Percentiles rank a stretch among this genome's conserved stretches.
Conservation (phyloP, 2,797 vertebrate species). For the Clarias laeviceps region DNA sequence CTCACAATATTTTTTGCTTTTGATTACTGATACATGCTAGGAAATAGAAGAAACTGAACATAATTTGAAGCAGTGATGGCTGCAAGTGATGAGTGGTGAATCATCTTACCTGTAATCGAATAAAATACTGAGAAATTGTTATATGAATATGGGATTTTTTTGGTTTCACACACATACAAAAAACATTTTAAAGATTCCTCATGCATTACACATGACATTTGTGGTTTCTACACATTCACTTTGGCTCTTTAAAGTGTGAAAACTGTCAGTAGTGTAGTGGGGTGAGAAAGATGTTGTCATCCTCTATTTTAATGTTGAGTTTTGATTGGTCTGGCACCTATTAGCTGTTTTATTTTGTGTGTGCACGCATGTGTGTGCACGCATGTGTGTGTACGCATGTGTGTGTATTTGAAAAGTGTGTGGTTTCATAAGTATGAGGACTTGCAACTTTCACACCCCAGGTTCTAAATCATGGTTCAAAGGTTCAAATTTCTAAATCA, state of each 20-base stretch:
- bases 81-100: background rate
- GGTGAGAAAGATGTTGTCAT: constrained; percentile 14
- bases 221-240: constrained; percentile 2
- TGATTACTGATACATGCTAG: background rate
- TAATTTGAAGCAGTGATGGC: too few species aligned
- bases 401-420: background rate
- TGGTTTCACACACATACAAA: background rate
- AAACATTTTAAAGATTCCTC: background rate
- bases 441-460: background rate
- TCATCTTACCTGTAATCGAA: background rate
- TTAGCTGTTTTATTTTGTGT: background rate
- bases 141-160: background rate
- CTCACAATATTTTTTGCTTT: background rate
- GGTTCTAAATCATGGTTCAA: background rate
- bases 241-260: background rate
- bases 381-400: background rate
- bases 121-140: background rate
- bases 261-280: background rate
- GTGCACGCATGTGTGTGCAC: constrained; percentile 19
- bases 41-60: background rate
- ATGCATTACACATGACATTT: background rate
- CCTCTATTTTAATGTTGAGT: constrained; percentile 1
- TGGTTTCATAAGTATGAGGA: background rate
- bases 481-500: background rate
- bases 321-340: background rate